Base-by-base conservation (phyloP, 2,797 vertebrate species). In the Enteromius fasciolatus region DNA sequence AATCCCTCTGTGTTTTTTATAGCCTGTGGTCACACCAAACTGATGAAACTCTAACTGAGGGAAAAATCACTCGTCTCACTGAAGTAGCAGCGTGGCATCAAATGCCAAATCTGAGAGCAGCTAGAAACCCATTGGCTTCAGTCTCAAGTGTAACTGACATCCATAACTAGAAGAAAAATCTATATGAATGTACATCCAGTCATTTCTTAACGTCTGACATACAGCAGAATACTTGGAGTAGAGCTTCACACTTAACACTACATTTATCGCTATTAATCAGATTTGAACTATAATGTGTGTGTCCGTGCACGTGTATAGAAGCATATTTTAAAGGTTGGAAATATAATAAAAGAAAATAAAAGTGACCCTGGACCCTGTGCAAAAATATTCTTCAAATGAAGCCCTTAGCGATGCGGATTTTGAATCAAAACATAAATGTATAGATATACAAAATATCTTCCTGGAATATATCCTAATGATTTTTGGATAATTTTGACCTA, bases 21-120 rank as follows among this genome's bases (percentile, higher is more conserved):
- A 84, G 90, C 90, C 92, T 87, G 87, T 92, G 91, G 93, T 90
- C 89, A 95, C 91, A 93, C 89, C 89, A 90, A 93, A 89, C 86
- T 82, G 88, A 85, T 88, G 81, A 85, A 84, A 89, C 90, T 91
- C 89, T 91, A 90, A 92, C 87, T 89, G 84, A 54, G 28, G 87
- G 86, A 52, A 78, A 79, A 86, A 87, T 66, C 75, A 78, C 73
- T 85, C 67, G 85, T 90, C 76, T 80, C 83, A 85, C 85, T 87
- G 88, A 90, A 84, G 83, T 72, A 74, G 61, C 44, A 90, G 89
- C 80, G 82, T 52, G 78, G 88, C 87, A 93, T 92, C 91, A 93
- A 92, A 91, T 88, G 82, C 89, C 91, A 90, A 84, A 91, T 91
- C 80, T 46, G 76, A 88, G 84, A 80, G 80, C 48, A 33, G 61